Evolutionary conservation across 2,113 vertebrate genomes (phyloP), one percentile per base, ranked within the genome.

Genomic region (Panurus biarmicus): DNA sequence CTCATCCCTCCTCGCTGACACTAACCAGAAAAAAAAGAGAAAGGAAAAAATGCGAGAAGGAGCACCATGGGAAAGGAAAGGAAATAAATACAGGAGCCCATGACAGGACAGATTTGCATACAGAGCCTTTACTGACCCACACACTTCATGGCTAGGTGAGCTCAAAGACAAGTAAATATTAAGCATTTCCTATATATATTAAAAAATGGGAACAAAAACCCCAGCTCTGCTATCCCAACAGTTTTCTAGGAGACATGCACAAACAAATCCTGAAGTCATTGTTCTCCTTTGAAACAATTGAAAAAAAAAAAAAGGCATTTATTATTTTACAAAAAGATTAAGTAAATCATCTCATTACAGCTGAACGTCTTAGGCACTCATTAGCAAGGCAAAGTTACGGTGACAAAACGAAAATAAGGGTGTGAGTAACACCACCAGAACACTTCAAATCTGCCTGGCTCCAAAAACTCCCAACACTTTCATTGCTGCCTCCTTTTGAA

Each of bases 371-470:
- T 51, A 62, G 60, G 26, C 24, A 16, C n/a, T 71, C 67, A 65
- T 31, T 22, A 80, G n/a, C 0, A 0, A 80, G 75, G 51, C 19
- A 57, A 24, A 71, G 36, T 15, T 57, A 76, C 0, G 0, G 58
- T 7, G 75, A 35, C 35, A n/a, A 81, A 89, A 89, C 3, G 7
- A 89, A 94, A 91, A 89, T 25, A 18, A 36, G 64, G 38, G 50
- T 21, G 62, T 1, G 21, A 93, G 36, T 6, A 57, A 70, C 66
- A 62, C 29, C 71, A 76, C 56, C 1, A 9, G 24, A 56, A 91
- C 62, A 57, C 50, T 62, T 47, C 6, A 0, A 11, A 42, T 53
- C 51, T 69, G 70, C 62, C 40, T 1, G 17, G 50, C 23, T 76
- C 85, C 18, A 51, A 65, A 54, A 72, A 90, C 65, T 36, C 85